A percentile compares a stretch with the other conserved stretches of the same genome.
Conservation (phyloP, 2,888 invertebrate genomes). For the Agrotis clavis region DNA sequence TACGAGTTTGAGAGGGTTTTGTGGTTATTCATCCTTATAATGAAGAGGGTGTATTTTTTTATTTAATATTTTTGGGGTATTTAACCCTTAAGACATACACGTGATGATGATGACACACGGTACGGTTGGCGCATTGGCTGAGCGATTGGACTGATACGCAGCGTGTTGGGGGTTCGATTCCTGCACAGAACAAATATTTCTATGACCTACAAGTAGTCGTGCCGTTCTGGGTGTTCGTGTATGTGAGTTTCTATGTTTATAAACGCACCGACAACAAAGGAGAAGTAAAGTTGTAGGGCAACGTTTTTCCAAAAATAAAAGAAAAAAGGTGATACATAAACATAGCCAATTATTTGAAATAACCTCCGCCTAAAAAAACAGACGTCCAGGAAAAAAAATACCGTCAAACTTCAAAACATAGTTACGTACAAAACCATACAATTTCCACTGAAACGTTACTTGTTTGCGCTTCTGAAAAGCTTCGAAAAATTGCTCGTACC, state of each 20-base stretch:
- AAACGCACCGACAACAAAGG: too few relatives aligned
- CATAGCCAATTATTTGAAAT: background rate
- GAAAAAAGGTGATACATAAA: too few relatives aligned
- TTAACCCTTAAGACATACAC: background rate
- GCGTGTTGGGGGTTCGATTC: too few relatives aligned
- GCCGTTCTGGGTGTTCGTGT: too few relatives aligned
- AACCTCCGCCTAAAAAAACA: background rate
- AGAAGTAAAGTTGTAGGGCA: too few relatives aligned
- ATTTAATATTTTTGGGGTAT: conserved; percentile 2
- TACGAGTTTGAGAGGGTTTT: conserved; percentile 41
- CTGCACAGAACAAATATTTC: too few relatives aligned
- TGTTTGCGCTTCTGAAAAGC: conserved; percentile 67
- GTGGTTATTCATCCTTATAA: conserved; percentile 38
- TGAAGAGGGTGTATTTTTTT: conserved; percentile 15
- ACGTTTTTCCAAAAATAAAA: too few relatives aligned
- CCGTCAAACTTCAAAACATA: conserved; percentile 20
- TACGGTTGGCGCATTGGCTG: too few relatives aligned
- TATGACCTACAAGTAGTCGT: too few relatives aligned
- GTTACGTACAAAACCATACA: conserved; percentile 35
- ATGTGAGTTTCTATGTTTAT: too few relatives aligned
- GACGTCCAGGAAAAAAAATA: background rate
- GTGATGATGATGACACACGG: too few relatives aligned
- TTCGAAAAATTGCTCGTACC: conserved; percentile 65
- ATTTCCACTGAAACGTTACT: conserved; percentile 63
- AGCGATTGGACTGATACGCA: too few relatives aligned